Evolutionary conservation across 2,113 vertebrate genomes (phyloP).

Genomic region (Leucopternis melanops): DNA sequence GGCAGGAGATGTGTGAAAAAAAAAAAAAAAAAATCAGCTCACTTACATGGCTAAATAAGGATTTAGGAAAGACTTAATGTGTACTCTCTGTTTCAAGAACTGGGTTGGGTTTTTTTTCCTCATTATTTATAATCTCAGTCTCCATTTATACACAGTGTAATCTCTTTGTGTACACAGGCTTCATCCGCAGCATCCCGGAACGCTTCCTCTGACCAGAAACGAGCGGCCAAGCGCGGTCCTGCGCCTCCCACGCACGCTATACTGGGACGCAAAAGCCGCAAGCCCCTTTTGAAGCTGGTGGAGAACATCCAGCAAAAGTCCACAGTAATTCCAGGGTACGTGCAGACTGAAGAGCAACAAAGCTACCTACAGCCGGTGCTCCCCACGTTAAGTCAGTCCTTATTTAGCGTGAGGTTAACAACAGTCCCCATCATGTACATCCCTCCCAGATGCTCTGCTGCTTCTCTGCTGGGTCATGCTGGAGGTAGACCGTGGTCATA

Average conservation of each 20-base stretch:
- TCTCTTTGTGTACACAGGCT: not conserved
- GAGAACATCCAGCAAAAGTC: not conserved
- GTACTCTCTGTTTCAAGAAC: not conserved
- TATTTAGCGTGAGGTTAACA: fast-evolving
- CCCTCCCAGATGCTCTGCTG: not conserved
- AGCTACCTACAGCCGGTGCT: not conserved
- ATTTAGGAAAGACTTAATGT: not conserved
- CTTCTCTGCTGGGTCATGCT: not conserved
- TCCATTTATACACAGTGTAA: not conserved
- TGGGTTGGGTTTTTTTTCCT: not conserved
- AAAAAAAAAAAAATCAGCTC: not conserved
- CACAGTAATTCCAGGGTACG: not conserved
- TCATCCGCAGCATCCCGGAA: not conserved
- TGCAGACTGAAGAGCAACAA: not conserved
- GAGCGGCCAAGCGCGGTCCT: fast-evolving
- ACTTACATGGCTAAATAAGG: not conserved
- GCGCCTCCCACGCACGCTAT: not conserved
- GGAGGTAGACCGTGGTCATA: not conserved
- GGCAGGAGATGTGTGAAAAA: too few species aligned
- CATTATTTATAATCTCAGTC: not conserved
- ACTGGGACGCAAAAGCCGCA: not conserved
- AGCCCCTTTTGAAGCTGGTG: fast-evolving
- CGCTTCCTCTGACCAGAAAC: not conserved
- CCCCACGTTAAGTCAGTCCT: not conserved
- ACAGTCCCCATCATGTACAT: fast-evolving